Conservation (phyloP, 37 sponge, comb jelly and placozoan genomes). For the Diacarnus erythraeanus region DNA sequence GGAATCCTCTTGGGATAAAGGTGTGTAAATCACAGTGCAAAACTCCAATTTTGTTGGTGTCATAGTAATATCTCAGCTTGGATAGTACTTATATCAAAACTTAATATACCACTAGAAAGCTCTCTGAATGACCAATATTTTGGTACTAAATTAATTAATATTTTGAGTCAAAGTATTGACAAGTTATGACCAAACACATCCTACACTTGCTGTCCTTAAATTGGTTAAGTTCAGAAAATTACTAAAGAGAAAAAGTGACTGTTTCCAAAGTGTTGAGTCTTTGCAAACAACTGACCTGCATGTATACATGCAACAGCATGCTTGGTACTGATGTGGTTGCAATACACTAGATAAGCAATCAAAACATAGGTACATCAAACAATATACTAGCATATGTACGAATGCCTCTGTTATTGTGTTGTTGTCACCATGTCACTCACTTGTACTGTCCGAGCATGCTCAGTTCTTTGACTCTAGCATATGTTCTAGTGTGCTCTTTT, state of each 20-base stretch:
- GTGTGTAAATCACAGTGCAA: slow-evolving; percentile 18
- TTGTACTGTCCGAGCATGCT: no score
- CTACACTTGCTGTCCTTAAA: no score
- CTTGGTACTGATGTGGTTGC: no score
- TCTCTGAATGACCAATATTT: background rate
- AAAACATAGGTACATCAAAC: no score
- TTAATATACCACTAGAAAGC: slow-evolving; percentile 15
- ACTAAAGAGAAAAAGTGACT: no score
- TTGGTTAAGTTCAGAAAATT: no score
- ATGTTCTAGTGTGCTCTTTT: no score
- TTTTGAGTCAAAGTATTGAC: background rate
- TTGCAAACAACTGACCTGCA: background rate
- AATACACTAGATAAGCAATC: no score
- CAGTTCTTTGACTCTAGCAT: no score
- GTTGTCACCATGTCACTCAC: no score
- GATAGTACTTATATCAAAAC: slow-evolving; percentile 14
- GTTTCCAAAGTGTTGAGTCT: background rate
- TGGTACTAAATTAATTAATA: slow-evolving; percentile 4
- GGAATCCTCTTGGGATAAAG: slow-evolving; percentile 31
- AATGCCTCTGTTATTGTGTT: no score
- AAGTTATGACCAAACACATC: background rate
- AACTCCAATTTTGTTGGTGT: slow-evolving; percentile 3
- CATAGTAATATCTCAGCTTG: slow-evolving; percentile 10
- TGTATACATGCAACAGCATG: background rate
- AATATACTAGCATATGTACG: no score